Conservation (phyloP, 2,113 vertebrate genomes). For the Piprites chloris region DNA sequence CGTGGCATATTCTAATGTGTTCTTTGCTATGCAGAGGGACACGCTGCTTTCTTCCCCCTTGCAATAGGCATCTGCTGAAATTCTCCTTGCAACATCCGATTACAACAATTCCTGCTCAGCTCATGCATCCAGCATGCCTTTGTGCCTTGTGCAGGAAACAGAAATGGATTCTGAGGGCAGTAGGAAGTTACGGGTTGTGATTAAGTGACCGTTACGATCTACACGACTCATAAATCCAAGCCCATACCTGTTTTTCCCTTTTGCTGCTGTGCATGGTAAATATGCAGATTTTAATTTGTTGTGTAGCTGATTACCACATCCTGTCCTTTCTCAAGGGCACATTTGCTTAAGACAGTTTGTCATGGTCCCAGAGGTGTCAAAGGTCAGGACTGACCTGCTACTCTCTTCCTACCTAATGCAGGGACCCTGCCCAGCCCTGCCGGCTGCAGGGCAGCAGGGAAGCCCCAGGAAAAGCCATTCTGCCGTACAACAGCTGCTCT, state of each 20-base stretch:
- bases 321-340: not conserved
- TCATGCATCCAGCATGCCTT: not conserved
- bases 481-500: not conserved
- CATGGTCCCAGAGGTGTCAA: not conserved
- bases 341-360: not conserved
- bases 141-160: not conserved
- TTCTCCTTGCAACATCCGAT: not conserved
- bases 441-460: not conserved
- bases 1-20: not conserved
- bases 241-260: rapidly evolving
- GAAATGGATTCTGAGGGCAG: not conserved
- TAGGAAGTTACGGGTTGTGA: not conserved
- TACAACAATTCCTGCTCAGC: not conserved
- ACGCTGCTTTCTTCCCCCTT: not conserved
- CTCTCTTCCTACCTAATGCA: not conserved
- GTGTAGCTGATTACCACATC: not conserved
- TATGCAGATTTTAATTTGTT: not conserved
- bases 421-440: not conserved
- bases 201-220: not conserved
- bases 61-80: not conserved
- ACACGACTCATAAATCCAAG: not conserved
- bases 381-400: not conserved
- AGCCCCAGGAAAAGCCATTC: not conserved
- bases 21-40: not conserved
- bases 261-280: not conserved